Evolutionary conservation across 2,888 invertebrate genomes (phyloP), one percentile per base, ranked within the genome.

Genomic region (Nomada goodeniana): DNA sequence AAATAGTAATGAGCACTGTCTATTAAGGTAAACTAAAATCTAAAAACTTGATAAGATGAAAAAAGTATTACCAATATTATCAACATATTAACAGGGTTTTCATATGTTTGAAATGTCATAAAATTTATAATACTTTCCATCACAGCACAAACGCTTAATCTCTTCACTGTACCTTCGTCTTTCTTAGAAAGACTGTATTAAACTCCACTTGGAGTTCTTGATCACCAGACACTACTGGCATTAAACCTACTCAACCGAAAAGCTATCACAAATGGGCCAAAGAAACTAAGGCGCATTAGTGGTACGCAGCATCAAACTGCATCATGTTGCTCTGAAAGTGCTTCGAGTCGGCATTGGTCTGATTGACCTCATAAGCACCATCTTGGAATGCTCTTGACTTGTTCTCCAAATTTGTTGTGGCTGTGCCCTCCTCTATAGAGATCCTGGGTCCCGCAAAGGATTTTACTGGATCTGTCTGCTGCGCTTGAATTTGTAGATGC

Each of bases 261-360:
- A 72, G 61, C 67, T 80, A 72, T 80, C 80, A 80, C 80, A 80
- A 78, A 80, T 72, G 80, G 79, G 65, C 80, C 72, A 26, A 80
- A 86, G 84, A 81, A 89, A 89, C 79, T 83, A 86, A 86, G 83
- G 80, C 88, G 88, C 80, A 92, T 92, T 92, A 93, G 88, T 93
- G 93, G 90, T 92, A 93, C 75, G 93, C 91, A 84, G 93, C 91
- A 86, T 94, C 93, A 80, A 92, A 94, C 83, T 92, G 93, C 89
- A 93, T 90, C 85, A 91, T 89, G 80, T 91, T 91, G 68, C 90
- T 92, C 73, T 89, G 89, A 84, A 92, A 92, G 86, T 89, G 92
- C 86, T 93, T 93, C 26, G 91, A 82, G 65, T 93, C 92, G 23
- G 71, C 70, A 68, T 65, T 70, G 80, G 75, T 76, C 80, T 80